Evolutionary conservation across 2,888 invertebrate species (phyloP).

Genomic region (Dasysyrphus tricinctus): DNA sequence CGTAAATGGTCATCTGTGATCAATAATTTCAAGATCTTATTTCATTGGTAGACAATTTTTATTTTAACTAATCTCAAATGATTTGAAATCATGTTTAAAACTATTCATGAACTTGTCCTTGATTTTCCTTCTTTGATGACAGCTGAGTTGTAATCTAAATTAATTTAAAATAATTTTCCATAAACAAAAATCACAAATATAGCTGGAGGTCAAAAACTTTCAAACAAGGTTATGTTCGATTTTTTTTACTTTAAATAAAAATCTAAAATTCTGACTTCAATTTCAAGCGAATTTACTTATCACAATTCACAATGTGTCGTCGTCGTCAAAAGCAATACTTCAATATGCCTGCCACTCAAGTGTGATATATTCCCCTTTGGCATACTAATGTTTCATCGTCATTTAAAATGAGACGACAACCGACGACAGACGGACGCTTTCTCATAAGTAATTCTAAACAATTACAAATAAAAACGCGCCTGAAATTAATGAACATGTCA

Average conservation of each 20-base stretch:
- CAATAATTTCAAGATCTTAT: neutral
- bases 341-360: constrained; percentile 66
- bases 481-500: constrained; percentile 70
- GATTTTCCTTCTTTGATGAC: neutral
- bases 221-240: constrained; percentile 45
- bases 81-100: no score
- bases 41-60: neutral
- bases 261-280: constrained; percentile 40
- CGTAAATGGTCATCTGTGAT: no score
- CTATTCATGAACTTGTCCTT: neutral
- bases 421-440: constrained; percentile 6
- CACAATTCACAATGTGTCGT: constrained; percentile 68
- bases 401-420: constrained; percentile 21
- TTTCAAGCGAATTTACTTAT: constrained; percentile 56
- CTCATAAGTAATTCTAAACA: constrained; percentile 57
- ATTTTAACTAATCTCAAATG: no score
- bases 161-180: constrained; percentile 3
- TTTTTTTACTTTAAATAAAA: neutral
- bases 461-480: constrained; percentile 26
- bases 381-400: constrained; percentile 63
- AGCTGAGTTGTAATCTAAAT: neutral
- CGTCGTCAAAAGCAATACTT: constrained; percentile 35
- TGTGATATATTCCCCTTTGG: constrained; percentile 53
- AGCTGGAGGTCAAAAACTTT: constrained; percentile 25
- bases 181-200: constrained; percentile 1